Evolutionary conservation across 2,888 invertebrate species (phyloP).

Genomic region (Microchrysa polita): DNA sequence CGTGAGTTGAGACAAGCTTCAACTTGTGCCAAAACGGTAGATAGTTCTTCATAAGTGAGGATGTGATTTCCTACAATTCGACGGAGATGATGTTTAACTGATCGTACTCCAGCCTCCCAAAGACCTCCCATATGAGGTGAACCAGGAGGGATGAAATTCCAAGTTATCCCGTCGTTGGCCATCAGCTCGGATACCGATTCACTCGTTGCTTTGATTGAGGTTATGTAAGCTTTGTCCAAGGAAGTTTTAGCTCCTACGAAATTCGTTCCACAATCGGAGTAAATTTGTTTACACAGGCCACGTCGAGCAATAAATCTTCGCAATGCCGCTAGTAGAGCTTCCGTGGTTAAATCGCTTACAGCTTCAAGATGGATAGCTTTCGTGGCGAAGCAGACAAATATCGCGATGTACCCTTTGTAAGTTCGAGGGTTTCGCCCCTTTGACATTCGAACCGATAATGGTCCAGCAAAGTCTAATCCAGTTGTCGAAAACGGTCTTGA

Average conservation of each 20-base stretch:
- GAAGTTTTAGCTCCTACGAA: not conserved
- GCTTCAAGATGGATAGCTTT: slow-evolving; percentile 51
- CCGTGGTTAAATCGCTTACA: slow-evolving; percentile 41
- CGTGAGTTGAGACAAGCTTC: not conserved
- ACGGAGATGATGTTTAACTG: not conserved
- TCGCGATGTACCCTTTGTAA: too few relatives aligned
- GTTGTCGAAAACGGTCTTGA: not conserved
- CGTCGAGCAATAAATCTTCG: slow-evolving; percentile 49
- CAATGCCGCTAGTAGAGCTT: not conserved
- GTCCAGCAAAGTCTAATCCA: not conserved
- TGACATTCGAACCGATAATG: not conserved
- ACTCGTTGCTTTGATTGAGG: too few relatives aligned
- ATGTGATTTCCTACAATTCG: not conserved
- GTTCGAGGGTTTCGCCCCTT: not conserved
- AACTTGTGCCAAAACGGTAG: not conserved
- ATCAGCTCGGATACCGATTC: too few relatives aligned
- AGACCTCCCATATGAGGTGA: not conserved
- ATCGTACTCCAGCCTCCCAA: too few relatives aligned
- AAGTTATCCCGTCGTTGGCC: too few relatives aligned
- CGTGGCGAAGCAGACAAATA: slow-evolving; percentile 46
- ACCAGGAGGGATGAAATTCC: not conserved
- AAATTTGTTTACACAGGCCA: too few relatives aligned
- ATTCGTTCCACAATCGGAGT: too few relatives aligned
- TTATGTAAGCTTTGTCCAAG: too few relatives aligned
- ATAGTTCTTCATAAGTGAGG: not conserved